Evolutionary conservation across 2,888 invertebrate genomes (phyloP).

Genomic region (Synergus gifuensis): DNA sequence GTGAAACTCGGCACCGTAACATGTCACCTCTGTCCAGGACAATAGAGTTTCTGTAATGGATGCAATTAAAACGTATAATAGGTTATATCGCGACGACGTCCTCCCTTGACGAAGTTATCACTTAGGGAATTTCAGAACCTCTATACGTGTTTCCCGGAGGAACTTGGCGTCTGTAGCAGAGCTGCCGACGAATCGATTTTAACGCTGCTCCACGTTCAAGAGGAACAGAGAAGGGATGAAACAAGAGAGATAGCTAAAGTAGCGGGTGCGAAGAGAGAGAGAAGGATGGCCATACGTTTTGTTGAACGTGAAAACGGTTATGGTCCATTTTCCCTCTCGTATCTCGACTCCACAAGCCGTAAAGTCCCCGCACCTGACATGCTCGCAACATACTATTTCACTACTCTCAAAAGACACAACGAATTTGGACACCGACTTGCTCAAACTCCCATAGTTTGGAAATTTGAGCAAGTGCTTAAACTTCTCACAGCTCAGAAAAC

Average conservation of each 20-base stretch:
- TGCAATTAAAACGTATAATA: constrained; percentile 75
- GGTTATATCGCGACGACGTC: constrained; percentile 60
- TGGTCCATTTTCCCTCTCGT: constrained; percentile 41
- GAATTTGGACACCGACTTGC: not conserved
- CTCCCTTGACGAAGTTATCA: constrained; percentile 65
- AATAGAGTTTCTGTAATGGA: constrained; percentile 68
- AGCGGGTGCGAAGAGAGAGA: not conserved
- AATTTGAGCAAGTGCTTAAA: not conserved
- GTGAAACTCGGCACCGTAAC: constrained; percentile 24
- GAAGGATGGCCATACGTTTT: constrained; percentile 23
- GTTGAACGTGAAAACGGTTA: constrained; percentile 41
- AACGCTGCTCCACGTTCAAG: constrained; percentile 23
- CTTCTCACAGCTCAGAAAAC: constrained; percentile 2
- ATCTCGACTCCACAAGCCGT: constrained; percentile 38
- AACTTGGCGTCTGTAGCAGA: constrained; percentile 42
- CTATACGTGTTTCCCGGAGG: constrained; percentile 46
- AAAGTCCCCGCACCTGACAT: constrained; percentile 30
- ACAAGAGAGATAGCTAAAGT: constrained; percentile 27
- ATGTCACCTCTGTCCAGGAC: constrained; percentile 53
- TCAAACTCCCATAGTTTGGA: not conserved
- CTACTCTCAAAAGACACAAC: not conserved
- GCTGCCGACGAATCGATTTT: constrained; percentile 38
- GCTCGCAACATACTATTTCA: constrained; percentile 19
- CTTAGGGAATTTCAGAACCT: constrained; percentile 58
- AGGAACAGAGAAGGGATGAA: constrained; percentile 34